A percentile compares a stretch with the other conserved stretches of the same genome.
These are phyloP conservation scores for Scalopus aquaticus DNA, from an alignment of 2,113 vertebrate species.

Conservation along the genomic window DNA sequence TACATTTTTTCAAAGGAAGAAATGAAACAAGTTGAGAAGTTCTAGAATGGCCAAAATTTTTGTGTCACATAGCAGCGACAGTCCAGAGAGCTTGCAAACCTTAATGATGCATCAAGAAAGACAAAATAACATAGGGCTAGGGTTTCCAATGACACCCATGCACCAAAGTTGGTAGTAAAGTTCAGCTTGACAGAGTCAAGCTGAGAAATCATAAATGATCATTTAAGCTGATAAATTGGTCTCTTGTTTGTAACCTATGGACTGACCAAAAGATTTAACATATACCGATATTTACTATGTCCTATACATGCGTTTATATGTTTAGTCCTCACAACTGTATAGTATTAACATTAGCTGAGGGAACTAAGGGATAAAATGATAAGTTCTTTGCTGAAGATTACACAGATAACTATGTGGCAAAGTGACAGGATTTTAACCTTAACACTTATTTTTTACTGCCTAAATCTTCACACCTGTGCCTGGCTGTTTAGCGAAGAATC, in stretches of 20 bases:
- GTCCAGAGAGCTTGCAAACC: neutral
- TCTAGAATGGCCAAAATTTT: neutral
- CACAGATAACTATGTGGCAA: neutral
- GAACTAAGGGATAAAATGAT: neutral
- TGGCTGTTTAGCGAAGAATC: neutral
- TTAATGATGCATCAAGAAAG: neutral
- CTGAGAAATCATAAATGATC: neutral
- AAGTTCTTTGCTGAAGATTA: neutral
- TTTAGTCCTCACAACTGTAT: neutral
- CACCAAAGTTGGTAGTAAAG: neutral
- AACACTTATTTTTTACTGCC: neutral
- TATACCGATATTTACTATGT: neutral
- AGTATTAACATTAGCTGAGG: neutral
- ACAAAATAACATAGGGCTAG: neutral
- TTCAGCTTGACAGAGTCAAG: neutral
- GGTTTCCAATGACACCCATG: neutral
- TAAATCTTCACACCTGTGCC: neutral
- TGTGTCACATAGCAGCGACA: neutral
- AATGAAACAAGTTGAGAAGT: neutral
- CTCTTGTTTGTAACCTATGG: neutral
- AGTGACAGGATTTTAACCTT: neutral
- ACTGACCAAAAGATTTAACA: neutral
- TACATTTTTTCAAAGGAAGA: neutral
- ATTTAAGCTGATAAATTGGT: neutral
- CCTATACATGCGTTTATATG: neutral